These are phyloP conservation scores for Brachynemurus nebulosus DNA, from an alignment of 2,888 invertebrate genomes.

Conservation along the genomic window DNA sequence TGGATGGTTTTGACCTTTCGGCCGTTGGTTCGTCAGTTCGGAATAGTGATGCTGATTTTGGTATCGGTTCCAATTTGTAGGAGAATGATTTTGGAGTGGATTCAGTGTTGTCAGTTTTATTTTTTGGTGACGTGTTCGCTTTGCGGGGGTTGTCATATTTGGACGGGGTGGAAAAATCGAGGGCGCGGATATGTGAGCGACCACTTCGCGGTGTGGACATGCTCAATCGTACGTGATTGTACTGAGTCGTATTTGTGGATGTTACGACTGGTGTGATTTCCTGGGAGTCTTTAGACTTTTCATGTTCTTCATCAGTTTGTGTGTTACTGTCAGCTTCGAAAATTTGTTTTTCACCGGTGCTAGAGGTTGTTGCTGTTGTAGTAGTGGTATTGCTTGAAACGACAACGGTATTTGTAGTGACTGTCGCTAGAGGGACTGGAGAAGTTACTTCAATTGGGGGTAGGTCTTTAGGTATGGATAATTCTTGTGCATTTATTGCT, in stretches of 20 bases:
- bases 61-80: not conserved
- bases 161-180: slow-evolving; percentile 24
- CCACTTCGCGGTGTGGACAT: slow-evolving; percentile 18
- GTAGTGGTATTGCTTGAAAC: too few species aligned
- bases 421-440: too few species aligned
- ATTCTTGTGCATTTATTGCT: too few species aligned
- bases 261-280: not conserved
- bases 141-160: slow-evolving; percentile 10
- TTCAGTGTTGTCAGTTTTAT: not conserved
- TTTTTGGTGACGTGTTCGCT: slow-evolving; percentile 15
- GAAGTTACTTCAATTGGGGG: too few species aligned
- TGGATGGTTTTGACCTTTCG: slow-evolving; percentile 4
- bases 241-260: not conserved
- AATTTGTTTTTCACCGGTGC: too few species aligned
- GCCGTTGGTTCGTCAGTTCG: not conserved
- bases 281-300: too few species aligned
- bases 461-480: too few species aligned
- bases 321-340: not conserved
- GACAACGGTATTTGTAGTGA: too few species aligned
- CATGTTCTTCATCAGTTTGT: not conserved
- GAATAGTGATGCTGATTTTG: slow-evolving; percentile 1
- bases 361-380: too few species aligned
- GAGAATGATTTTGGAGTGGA: not conserved
- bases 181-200: slow-evolving; percentile 23
- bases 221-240: slow-evolving; percentile 1